Percentiles rank a stretch among this genome's conserved stretches.
Evolutionary conservation across 1,140 invertebrate species (phyloP).

Genomic region (Calycopis cecrops): DNA sequence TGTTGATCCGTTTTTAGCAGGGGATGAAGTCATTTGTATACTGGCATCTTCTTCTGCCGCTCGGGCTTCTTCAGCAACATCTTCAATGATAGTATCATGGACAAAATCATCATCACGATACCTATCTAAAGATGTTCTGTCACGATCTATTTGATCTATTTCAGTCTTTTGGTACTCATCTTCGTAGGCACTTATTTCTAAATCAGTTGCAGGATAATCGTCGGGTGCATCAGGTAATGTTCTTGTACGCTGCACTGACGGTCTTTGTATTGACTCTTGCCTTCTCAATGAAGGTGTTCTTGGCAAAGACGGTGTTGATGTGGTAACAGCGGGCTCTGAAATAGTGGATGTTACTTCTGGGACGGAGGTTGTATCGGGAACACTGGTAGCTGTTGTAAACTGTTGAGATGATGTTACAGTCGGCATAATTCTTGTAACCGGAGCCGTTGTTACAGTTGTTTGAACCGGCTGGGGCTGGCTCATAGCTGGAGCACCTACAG

Average conservation of each 20-base stretch:
- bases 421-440: constrained; percentile 38
- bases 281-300: constrained; percentile 59
- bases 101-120: constrained; percentile 59
- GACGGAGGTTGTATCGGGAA: constrained; percentile 58
- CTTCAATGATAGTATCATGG: constrained; percentile 57
- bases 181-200: constrained; percentile 71
- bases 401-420: constrained; percentile 62
- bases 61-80: constrained; percentile 43
- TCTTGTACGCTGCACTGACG: constrained; percentile 58
- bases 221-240: constrained; percentile 65
- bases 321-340: constrained; percentile 49
- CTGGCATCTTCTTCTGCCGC: constrained; percentile 43
- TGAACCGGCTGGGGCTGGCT: constrained; percentile 31
- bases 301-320: constrained; percentile 56
- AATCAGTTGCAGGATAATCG: constrained; percentile 54
- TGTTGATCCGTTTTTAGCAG: constrained; percentile 49
- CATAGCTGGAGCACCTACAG: constrained; percentile 46
- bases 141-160: constrained; percentile 63
- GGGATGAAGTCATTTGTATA: constrained; percentile 57
- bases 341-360: constrained; percentile 57
- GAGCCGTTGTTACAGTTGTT: constrained; percentile 28
- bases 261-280: constrained; percentile 70
- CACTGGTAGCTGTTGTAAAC: constrained; percentile 55
- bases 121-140: constrained; percentile 61
- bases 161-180: constrained; percentile 72